Percentiles rank a stretch among this genome's conserved stretches.
Conservation (phyloP, 2,888 invertebrate species). For the Rotaria macrura region DNA sequence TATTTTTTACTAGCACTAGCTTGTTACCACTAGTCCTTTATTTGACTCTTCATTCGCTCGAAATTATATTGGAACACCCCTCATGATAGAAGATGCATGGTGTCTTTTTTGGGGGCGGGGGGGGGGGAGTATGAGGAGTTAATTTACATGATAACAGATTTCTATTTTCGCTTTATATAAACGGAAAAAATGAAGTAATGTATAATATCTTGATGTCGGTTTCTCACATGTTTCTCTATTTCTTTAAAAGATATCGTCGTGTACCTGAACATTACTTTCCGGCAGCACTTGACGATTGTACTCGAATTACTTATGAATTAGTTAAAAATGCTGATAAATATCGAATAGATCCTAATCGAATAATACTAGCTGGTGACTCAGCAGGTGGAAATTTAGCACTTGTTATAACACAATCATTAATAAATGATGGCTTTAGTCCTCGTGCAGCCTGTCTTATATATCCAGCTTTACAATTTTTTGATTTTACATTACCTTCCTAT, state of each 20-base stretch:
- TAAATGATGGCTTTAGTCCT: conserved; percentile 16
- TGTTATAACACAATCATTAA: conserved; percentile 25
- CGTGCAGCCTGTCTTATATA: conserved; percentile 27
- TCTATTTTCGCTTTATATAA: too few species aligned
- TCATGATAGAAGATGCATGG: too few species aligned
- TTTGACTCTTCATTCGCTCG: too few species aligned
- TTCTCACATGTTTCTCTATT: not conserved
- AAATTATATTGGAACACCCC: too few species aligned
- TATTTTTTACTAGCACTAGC: too few species aligned
- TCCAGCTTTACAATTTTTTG: conserved; percentile 33
- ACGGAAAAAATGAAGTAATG: too few species aligned
- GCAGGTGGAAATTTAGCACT: conserved; percentile 32
- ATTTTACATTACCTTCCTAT: conserved; percentile 33
- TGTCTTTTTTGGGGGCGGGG: too few species aligned
- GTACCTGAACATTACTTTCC: conserved; percentile 29
- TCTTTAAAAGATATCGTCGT: conserved; percentile 9
- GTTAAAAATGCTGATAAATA: conserved; percentile 26
- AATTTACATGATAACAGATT: too few species aligned
- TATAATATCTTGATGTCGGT: too few species aligned
- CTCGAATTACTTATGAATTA: conserved; percentile 17
- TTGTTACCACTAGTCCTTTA: too few species aligned
- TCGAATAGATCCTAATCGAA: conserved; percentile 22
- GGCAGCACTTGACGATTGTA: conserved; percentile 26
- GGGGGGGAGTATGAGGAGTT: too few species aligned
- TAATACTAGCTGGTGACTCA: conserved; percentile 31